Evolutionary conservation across 1,140 invertebrate genomes (phyloP), one percentile per base, ranked within the genome.

Genomic region (Dendrolimus punctatus): DNA sequence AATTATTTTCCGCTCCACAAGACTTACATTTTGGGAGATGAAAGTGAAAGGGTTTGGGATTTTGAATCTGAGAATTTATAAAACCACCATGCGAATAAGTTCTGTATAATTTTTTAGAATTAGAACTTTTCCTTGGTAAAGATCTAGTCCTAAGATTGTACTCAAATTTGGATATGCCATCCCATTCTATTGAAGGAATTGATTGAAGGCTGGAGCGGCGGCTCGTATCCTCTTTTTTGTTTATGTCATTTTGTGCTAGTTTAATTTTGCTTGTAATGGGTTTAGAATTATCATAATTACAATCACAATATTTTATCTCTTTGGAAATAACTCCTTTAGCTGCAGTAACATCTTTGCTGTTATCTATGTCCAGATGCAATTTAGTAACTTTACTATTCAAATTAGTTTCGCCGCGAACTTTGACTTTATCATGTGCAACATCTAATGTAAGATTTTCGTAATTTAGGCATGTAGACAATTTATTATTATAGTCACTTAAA

Each of bases 21-120:
- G 74, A 76, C 4, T 62, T 58, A 57, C 70, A 80, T 41, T 60
- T 74, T 4, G 85, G 87, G 2, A 86, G 6, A 57, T 88, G 87
- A 55, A 73, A 88, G 59, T 88, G 85, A 0, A 39, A 55, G 0
- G 84, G 85, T 56, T 77, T 70, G 0, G 85, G 83, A 49, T 87
- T 66, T 52, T 68, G 77, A 0, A 84, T 62, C 48, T 73, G 79
- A 5, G 76, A 68, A 68, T 84, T 85, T 2, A 85, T 58, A 46
- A 85, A 87, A n/a, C 83, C 80, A 38, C 80, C 66, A 38, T 87
- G 79, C 4, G 83, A 86, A 7, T 70, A 64, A 0, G 80, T 87
- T 49, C 85, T 75, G 40, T 77, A 86, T 4, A 81, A 51, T n/a
- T 57, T 69, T 36, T 40, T 40, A 37, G 45, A 47, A 5, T 23